These are phyloP conservation scores for Puffinus mauretanicus DNA, from an alignment of 2,113 vertebrate species.

Conservation along the genomic window DNA sequence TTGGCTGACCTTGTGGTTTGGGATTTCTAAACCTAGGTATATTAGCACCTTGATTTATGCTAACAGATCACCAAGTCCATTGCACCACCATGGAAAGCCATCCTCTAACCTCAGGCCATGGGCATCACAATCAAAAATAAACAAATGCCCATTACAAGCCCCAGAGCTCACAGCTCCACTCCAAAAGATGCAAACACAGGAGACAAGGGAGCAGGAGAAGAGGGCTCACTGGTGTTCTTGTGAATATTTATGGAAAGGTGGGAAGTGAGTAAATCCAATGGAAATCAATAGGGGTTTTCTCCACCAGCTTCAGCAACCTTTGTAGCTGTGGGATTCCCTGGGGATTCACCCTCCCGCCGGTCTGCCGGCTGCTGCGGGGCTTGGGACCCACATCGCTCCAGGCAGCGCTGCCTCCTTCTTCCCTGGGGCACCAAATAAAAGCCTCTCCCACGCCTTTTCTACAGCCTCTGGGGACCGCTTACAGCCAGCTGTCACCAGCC, in stretches of 20 bases:
- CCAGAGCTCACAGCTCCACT: neutral
- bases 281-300: neutral
- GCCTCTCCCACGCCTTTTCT: neutral
- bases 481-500: neutral
- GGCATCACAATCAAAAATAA: neutral
- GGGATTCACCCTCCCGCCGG: neutral
- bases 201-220: neutral
- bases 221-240: neutral
- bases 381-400: fast-evolving
- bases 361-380: fast-evolving
- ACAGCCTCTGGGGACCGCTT: neutral
- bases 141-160: neutral
- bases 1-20: neutral
- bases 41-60: neutral
- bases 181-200: neutral
- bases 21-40: neutral
- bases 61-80: neutral
- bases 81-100: neutral
- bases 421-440: neutral
- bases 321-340: neutral
- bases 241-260: neutral
- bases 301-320: neutral
- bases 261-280: neutral
- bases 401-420: neutral
- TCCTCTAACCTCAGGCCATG: neutral